phyloP scores from a whole-genome alignment of 35 echinoderm and acorn worm genomes.

The Ptychodera flava region DNA sequence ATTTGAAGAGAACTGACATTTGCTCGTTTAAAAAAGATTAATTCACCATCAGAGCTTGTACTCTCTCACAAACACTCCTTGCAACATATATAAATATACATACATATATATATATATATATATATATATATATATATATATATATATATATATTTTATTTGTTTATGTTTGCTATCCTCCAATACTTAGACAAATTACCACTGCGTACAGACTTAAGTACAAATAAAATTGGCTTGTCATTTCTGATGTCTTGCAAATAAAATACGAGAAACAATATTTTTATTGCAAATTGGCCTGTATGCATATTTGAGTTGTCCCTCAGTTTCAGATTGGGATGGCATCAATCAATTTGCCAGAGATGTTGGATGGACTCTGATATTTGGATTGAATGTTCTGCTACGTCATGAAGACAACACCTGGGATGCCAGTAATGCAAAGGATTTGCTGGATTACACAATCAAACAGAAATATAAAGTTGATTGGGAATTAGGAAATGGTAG shows the following conservation, averaged over 20 bases:
- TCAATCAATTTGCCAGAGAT: slow-evolving; percentile 24
- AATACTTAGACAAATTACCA: background rate
- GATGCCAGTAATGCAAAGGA: slow-evolving; percentile 18
- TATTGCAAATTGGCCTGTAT: background rate
- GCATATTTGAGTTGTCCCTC: background rate
- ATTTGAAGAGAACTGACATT: no score
- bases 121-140: no score
- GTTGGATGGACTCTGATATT: slow-evolving; percentile 44
- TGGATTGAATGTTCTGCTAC: slow-evolving; percentile 29
- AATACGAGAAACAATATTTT: background rate
- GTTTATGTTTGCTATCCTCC: background rate
- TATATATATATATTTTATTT: background rate
- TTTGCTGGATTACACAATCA: slow-evolving; percentile 25
- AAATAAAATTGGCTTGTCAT: background rate
- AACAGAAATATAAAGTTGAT: slow-evolving; percentile 15
- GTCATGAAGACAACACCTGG: slow-evolving; percentile 17
- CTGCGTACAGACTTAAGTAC: background rate
- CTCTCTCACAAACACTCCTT: no score
- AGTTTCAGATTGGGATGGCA: slow-evolving; percentile 34
- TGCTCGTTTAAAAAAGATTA: no score
- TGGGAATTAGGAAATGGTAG: slow-evolving; percentile 49
- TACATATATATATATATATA: no score
- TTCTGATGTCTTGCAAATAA: background rate
- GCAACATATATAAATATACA: no score
- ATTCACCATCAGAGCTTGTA: no score